Percentiles rank a stretch among this genome's conserved stretches.
Evolutionary conservation across 2,888 invertebrate genomes (phyloP).

Genomic region (Hirudinaria manillensis): DNA sequence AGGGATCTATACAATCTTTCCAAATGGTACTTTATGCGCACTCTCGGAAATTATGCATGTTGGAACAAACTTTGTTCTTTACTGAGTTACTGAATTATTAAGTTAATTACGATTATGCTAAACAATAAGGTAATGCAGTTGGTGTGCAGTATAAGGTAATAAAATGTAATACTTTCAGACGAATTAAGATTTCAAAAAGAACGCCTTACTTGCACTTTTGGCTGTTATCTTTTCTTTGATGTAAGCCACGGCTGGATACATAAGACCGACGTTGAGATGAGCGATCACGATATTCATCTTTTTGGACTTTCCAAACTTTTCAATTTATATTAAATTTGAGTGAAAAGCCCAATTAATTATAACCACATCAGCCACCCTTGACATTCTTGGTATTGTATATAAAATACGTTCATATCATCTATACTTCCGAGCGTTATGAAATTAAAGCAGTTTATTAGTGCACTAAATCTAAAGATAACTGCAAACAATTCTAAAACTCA

Average conservation of each 20-base stretch:
- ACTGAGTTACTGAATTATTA: no score
- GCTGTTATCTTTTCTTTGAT: slow-evolving; percentile 21
- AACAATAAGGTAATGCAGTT: no score
- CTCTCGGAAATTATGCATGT: no score
- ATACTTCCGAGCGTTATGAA: neutral
- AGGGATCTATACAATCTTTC: no score
- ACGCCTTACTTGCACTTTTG: slow-evolving; percentile 5
- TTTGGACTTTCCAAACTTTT: slow-evolving; percentile 6
- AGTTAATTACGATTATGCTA: no score
- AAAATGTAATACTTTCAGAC: no score
- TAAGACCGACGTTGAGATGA: slow-evolving; percentile 26
- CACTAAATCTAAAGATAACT: no score
- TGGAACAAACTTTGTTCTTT: no score
- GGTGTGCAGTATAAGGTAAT: no score
- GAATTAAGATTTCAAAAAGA: no score
- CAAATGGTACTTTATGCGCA: no score
- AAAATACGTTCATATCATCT: neutral
- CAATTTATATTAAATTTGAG: neutral
- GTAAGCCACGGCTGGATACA: slow-evolving; percentile 31
- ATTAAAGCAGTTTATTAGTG: neutral
- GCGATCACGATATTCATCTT: slow-evolving; percentile 26
- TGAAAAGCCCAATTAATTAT: neutral
- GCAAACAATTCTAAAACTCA: neutral
- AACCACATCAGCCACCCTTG: no score
- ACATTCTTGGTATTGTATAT: neutral